Percentiles rank a stretch among this genome's conserved stretches.
phyloP scores from a whole-genome alignment of 53 echinoderm and acorn worm species.

The Echinometra lucunter region DNA sequence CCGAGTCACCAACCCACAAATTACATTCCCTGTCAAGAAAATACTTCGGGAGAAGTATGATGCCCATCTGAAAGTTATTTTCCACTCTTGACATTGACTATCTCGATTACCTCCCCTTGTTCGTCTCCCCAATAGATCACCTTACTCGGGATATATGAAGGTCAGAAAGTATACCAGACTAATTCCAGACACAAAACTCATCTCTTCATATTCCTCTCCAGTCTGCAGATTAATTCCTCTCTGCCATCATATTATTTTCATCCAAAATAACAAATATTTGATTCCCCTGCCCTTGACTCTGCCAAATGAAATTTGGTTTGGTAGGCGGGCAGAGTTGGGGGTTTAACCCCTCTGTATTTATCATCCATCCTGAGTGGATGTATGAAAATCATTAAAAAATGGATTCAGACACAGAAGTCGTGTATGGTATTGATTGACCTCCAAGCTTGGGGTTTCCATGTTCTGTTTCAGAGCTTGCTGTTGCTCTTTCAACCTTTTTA shows the following conservation, averaged over 20 bases:
- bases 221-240: too few species aligned
- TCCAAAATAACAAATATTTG: slow-evolving; percentile 33
- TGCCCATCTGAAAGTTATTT: neutral
- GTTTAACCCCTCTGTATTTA: neutral
- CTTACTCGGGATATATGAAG: neutral
- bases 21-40: slow-evolving; percentile 14
- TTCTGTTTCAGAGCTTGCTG: neutral
- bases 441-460: neutral
- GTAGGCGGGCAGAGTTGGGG: neutral
- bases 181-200: slow-evolving; percentile 9
- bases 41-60: neutral
- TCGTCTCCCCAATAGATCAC: neutral
- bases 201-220: neutral
- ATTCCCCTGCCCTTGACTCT: slow-evolving; percentile 48
- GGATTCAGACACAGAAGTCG: neutral
- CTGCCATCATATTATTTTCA: slow-evolving; percentile 10
- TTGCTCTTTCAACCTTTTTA: neutral
- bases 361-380: neutral
- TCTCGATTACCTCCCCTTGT: neutral
- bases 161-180: slow-evolving; percentile 6
- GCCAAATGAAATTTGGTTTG: slow-evolving; percentile 33
- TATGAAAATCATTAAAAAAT: neutral
- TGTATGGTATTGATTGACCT: slow-evolving; percentile 37
- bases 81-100: neutral
- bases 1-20: neutral